Conservation (phyloP, 2,888 invertebrate species). For the Thumatha senex region DNA sequence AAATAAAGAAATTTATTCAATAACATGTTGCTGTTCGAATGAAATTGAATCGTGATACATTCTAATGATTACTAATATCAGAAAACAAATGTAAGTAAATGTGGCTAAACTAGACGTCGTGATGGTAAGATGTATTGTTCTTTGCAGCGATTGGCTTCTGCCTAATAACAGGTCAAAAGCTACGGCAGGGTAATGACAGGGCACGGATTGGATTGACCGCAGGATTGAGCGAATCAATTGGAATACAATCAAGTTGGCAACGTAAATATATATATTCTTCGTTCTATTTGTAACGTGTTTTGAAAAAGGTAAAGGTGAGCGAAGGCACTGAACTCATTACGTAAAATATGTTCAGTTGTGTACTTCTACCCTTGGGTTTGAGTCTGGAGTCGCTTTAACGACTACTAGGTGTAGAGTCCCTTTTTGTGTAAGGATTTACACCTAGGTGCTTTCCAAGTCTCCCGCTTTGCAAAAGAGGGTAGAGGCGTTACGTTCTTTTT, state of each 20-base stretch:
- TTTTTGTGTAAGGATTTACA: no score
- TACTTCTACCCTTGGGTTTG: no score
- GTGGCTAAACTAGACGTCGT: constrained; percentile 53
- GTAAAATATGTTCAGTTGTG: no score
- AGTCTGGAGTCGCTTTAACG: no score
- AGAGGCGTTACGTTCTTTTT: no score
- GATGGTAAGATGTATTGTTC: constrained; percentile 46
- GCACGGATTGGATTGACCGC: constrained; percentile 52
- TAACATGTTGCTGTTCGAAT: constrained; percentile 38
- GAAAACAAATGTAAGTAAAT: constrained; percentile 56
- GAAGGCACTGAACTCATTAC: constrained; percentile 19
- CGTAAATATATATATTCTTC: constrained; percentile 40
- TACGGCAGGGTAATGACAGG: constrained; percentile 73
- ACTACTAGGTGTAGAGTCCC: no score
- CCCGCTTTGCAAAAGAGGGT: no score
- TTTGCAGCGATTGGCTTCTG: constrained; percentile 33
- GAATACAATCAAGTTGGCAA: constrained; percentile 51
- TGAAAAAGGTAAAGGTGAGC: constrained; percentile 41
- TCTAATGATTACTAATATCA: constrained; percentile 50
- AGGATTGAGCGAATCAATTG: constrained; percentile 52
- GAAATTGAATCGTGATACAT: constrained; percentile 64
- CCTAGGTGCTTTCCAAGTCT: no score
- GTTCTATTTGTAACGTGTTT: constrained; percentile 34
- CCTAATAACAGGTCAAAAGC: constrained; percentile 70
- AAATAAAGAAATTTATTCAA: constrained; percentile 45